These are phyloP conservation scores for Nesogale talazaci DNA, from an alignment of 2,113 vertebrate genomes.

Conservation along the genomic window DNA sequence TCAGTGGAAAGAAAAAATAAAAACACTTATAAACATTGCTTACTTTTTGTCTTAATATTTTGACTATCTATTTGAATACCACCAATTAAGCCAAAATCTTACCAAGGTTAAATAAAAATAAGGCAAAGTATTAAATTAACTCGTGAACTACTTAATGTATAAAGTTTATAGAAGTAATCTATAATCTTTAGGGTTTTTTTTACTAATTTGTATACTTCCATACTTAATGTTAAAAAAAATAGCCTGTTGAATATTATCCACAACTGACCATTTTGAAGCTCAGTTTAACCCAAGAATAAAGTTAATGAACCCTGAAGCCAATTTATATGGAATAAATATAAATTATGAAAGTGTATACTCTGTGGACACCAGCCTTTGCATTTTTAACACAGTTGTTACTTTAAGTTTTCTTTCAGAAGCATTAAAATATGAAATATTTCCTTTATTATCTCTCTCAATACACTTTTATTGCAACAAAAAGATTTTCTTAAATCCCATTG, in stretches of 20 bases:
- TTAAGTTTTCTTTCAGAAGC: neutral
- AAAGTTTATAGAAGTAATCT: slow-evolving; percentile 33
- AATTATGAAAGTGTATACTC: neutral
- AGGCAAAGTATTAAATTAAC: slow-evolving; percentile 46
- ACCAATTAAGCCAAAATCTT: neutral
- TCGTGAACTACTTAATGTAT: slow-evolving; percentile 22
- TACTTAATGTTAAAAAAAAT: neutral
- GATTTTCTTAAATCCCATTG: neutral
- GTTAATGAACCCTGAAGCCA: neutral
- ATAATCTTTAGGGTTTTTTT: neutral
- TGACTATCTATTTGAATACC: neutral
- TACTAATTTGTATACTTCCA: neutral
- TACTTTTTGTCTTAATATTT: slow-evolving; percentile 27
- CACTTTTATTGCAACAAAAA: neutral
- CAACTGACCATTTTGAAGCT: neutral
- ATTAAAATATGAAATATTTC: neutral
- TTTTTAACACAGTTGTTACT: neutral
- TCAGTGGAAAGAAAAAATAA: slow-evolving; percentile 18
- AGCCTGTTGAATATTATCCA: neutral
- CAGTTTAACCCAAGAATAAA: neutral
- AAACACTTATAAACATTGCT: neutral
- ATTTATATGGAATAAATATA: neutral
- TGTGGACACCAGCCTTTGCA: neutral
- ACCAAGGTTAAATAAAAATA: slow-evolving; percentile 8
- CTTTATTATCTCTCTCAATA: neutral